Conservation (phyloP, 2,113 vertebrate species). For the Xyrauchen texanus region DNA sequence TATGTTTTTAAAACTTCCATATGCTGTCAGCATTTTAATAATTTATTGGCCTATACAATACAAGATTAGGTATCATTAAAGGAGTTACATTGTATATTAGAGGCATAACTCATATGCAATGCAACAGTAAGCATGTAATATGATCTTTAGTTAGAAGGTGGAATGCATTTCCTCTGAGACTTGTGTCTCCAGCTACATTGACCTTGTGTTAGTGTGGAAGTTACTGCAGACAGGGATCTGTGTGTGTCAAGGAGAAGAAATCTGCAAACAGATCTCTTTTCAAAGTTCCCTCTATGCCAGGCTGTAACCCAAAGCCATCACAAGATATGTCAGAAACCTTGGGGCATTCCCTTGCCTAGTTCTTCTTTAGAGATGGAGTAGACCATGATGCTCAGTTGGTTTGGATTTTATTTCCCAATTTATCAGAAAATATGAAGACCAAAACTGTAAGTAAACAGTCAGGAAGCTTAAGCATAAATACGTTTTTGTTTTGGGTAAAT, state of each 20-base stretch:
- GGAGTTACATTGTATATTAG: constrained; percentile 14
- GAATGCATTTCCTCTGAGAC: constrained; percentile 71
- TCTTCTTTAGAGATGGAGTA: constrained; percentile 14
- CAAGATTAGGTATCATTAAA: not conserved
- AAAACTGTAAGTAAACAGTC: too few species aligned
- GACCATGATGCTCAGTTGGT: not conserved
- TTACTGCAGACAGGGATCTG: constrained; percentile 64
- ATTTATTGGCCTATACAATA: not conserved
- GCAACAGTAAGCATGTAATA: constrained; percentile 53
- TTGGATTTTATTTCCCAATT: too few species aligned
- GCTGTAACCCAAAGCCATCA: constrained; percentile 64
- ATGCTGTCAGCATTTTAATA: too few species aligned
- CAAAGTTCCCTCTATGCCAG: constrained; percentile 60
- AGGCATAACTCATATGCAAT: not conserved
- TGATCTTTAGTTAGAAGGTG: constrained; percentile 62
- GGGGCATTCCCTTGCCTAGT: constrained; percentile 27
- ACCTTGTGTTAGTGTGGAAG: constrained; percentile 61
- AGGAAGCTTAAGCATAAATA: too few species aligned
- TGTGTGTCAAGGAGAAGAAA: constrained; percentile 55
- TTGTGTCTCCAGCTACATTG: constrained; percentile 55
- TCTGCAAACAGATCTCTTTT: constrained; percentile 62
- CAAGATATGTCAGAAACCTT: constrained; percentile 64
- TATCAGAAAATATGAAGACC: too few species aligned
- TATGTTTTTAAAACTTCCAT: too few species aligned
- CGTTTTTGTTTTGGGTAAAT: too few species aligned